Evolutionary conservation across 2,113 vertebrate species (phyloP).

Genomic region (Lampris megalopsis): DNA sequence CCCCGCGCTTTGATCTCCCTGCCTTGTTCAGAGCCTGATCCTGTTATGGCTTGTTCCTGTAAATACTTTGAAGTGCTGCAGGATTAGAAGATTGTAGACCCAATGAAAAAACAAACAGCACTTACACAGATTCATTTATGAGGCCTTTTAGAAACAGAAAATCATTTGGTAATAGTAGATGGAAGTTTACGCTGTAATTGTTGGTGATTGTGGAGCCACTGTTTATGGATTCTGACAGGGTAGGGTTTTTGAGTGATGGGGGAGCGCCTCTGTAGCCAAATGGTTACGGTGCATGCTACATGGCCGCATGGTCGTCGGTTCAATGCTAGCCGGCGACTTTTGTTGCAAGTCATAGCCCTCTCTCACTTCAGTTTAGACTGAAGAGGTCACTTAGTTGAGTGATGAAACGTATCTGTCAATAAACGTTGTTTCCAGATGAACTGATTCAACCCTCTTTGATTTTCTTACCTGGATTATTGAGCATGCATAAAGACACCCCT

Average conservation of each 20-base stretch:
- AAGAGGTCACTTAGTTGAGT: too few relatives aligned
- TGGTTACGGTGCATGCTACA: too few relatives aligned
- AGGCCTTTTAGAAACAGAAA: slow-evolving; percentile 63
- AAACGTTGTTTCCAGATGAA: too few relatives aligned
- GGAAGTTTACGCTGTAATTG: slow-evolving; percentile 78
- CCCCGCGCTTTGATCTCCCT: slow-evolving; percentile 66
- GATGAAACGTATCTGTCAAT: too few relatives aligned
- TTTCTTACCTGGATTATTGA: too few relatives aligned
- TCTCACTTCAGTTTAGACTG: too few relatives aligned
- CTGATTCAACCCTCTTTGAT: too few relatives aligned
- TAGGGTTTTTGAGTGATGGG: slow-evolving; percentile 13
- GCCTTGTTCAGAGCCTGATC: slow-evolving; percentile 70
- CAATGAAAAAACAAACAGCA: slow-evolving; percentile 77
- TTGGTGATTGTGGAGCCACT: slow-evolving; percentile 75
- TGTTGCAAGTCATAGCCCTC: too few relatives aligned
- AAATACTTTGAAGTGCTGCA: slow-evolving; percentile 76
- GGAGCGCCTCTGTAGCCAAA: too few relatives aligned
- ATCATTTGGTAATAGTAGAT: slow-evolving; percentile 78
- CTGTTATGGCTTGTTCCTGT: slow-evolving; percentile 77
- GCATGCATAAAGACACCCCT: too few relatives aligned
- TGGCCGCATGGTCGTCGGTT: too few relatives aligned
- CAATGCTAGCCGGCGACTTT: too few relatives aligned
- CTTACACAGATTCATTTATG: slow-evolving; percentile 70
- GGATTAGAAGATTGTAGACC: slow-evolving; percentile 75
- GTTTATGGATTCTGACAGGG: slow-evolving; percentile 73